Evolutionary conservation across 2,888 invertebrate species (phyloP), one percentile per base, ranked within the genome.

Genomic region (Sarcophaga carnaria): DNA sequence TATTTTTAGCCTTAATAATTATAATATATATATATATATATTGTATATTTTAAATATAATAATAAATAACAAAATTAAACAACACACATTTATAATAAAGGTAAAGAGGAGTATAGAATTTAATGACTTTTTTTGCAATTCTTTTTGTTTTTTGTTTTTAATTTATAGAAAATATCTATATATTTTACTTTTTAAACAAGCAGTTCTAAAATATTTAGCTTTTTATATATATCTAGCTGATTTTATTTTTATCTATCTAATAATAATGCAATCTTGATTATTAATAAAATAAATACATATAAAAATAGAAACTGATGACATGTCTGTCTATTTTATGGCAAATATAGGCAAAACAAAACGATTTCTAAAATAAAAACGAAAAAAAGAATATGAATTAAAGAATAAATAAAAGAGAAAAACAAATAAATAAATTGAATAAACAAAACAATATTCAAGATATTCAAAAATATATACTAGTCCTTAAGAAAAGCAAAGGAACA

Each of bases 21-120:
- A 85, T 47, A 72, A 75, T 74, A 74, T 25, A 25, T 25, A 25
- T 25, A 25, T 37, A 37, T 69, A 71, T 83, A 80, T 74, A 72
- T 77, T 76, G 64, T 85, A 85, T 82, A 87, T 77, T 85, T 84
- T 77, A 83, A 85, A 81, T 83, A 90, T 90, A 90, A 89, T 89
- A 91, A 89, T 90, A 91, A 91, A 90, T 92, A 92, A 92, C 91
- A 92, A 91, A 92, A 84, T 80, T 84, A 87, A 84, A 91, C 91
- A 92, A 92, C 92, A 92, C 92, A 92, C 91, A 92, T 88, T 86
- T 81, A 88, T 87, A 85, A 77, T 85, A 82, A 82, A 79, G 80
- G 59, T 70, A 79, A 54, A 74, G 72, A 80, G 89, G 89, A 91
- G 90, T 89, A 89, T 90, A 82, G 72, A 90, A 87, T 82, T 90